Evolutionary conservation across 2,797 vertebrate genomes (phyloP), one percentile per base, ranked within the genome.

Genomic region (Enteromius radiatus): DNA sequence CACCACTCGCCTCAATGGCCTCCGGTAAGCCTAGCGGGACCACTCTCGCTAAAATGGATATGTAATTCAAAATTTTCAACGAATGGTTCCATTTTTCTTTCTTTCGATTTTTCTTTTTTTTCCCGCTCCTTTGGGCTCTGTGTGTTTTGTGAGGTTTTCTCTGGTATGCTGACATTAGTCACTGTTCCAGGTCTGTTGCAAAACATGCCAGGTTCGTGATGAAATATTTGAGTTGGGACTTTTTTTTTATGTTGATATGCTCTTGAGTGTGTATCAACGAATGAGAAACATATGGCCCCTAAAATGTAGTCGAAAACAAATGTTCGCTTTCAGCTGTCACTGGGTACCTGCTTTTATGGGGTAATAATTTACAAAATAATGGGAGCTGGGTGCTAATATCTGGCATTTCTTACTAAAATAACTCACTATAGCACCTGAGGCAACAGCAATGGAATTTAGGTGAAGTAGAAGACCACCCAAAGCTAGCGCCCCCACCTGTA

Each of bases 241-340:
- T 84, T 85, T 88, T 88, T 76, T 84, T 78, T 88, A 92, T 93
- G 89, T 90, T 92, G 90, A 93, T 93, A 92, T 90, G 86, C 89
- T 92, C 92, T 92, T 92, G 93, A 93, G 92, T 93, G 91, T 91
- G 90, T 91, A 93, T 92, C 80, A 84, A 91, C 84, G 88, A 95
- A 95, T 92, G 87, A 94, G 93, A 93, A 95, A 90, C 94, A 95
- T 85, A 94, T 95, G 94, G 90, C 81, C 87, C 76, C 85, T 84
- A 88, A 89, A 90, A 80, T 64, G 26, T 83, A 88, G 88, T 83
- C 81, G 80, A 89, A 89, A 90, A 90, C 89, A 90, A 91, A 87
- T 91, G 88, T 88, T 88, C 88, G 38, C 87, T 88, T 89, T 87
- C 85, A 89, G 88, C 88, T 88, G 89, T 91, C 89, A 76, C 84